phyloP scores from a whole-genome alignment of 2,113 vertebrate species.

The Mus pahari region DNA sequence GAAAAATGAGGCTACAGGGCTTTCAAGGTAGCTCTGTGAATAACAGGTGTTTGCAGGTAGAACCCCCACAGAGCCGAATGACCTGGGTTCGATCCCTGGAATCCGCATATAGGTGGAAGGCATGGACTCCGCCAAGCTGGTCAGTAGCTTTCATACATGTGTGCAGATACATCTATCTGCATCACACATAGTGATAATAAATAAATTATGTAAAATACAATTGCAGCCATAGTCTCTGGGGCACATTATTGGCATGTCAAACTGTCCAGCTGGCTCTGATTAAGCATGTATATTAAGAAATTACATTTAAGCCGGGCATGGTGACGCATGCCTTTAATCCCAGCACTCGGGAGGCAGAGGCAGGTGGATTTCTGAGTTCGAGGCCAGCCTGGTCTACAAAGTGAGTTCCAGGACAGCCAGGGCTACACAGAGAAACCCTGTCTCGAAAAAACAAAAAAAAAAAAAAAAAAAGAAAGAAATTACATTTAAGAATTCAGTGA shows the following conservation, averaged over 20 bases:
- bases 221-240: fast-evolving
- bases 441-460: too few relatives aligned
- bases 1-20: not conserved
- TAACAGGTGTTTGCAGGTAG: not conserved
- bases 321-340: too few relatives aligned
- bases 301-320: too few relatives aligned
- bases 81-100: too few relatives aligned
- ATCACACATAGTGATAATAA: not conserved
- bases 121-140: not conserved
- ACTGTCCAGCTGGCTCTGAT: fast-evolving
- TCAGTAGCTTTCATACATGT: too few relatives aligned
- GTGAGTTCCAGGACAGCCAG: too few relatives aligned
- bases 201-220: not conserved
- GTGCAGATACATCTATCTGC: not conserved
- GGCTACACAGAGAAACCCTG: too few relatives aligned
- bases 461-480: too few relatives aligned
- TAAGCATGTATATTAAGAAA: not conserved
- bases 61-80: not conserved
- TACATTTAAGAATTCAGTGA: too few relatives aligned
- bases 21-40: not conserved
- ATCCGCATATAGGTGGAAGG: not conserved
- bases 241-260: not conserved
- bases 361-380: too few relatives aligned
- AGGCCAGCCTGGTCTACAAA: too few relatives aligned
- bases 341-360: too few relatives aligned